A percentile compares a stretch with the other conserved stretches of the same genome.
These are phyloP conservation scores for Poecilia wingei DNA, from an alignment of 2,797 vertebrate species.

Conservation along the genomic window DNA sequence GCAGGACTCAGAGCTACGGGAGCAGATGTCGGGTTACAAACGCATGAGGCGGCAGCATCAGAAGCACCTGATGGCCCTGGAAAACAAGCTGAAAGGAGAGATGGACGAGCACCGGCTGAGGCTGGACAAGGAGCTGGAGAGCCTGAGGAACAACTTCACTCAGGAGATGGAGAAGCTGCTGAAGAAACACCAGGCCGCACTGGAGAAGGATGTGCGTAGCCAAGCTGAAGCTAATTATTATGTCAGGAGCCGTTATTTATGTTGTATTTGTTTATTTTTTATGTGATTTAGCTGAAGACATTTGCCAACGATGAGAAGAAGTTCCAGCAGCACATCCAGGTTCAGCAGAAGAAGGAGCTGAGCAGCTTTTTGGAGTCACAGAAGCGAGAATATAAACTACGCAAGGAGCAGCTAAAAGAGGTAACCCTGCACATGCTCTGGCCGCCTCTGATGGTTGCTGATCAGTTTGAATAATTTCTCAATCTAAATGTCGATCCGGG, in stretches of 20 bases:
- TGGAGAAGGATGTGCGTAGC: slow-evolving; percentile 93
- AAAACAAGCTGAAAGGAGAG: slow-evolving; percentile 98
- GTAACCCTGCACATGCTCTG: slow-evolving; percentile 34
- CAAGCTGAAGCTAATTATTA: background rate
- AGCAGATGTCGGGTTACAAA: slow-evolving; percentile 99
- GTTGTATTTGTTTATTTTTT: background rate
- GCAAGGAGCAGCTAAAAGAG: slow-evolving; percentile 99
- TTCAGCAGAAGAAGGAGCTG: slow-evolving; percentile 97
- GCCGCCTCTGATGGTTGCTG: background rate
- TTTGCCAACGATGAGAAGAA: slow-evolving; percentile 98
- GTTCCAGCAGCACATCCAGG: slow-evolving; percentile 98
- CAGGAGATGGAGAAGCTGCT: slow-evolving; percentile 98
- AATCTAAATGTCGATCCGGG: background rate
- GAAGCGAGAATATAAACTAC: slow-evolving; percentile 96
- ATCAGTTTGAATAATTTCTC: background rate
- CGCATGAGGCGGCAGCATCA: slow-evolving; percentile 98
- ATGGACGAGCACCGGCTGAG: slow-evolving; percentile 97
- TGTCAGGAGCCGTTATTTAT: background rate
- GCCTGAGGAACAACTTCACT: slow-evolving; percentile 94
- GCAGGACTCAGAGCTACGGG: slow-evolving; percentile 96
- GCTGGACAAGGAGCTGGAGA: slow-evolving; percentile 98
- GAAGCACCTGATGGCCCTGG: slow-evolving; percentile 96
- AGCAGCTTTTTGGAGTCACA: slow-evolving; percentile 97
- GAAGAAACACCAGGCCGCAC: slow-evolving; percentile 94
- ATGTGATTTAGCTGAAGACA: slow-evolving; percentile 87